Conservation (phyloP, 2,888 invertebrate genomes). For the Lepidocyrtinus sp. region DNA sequence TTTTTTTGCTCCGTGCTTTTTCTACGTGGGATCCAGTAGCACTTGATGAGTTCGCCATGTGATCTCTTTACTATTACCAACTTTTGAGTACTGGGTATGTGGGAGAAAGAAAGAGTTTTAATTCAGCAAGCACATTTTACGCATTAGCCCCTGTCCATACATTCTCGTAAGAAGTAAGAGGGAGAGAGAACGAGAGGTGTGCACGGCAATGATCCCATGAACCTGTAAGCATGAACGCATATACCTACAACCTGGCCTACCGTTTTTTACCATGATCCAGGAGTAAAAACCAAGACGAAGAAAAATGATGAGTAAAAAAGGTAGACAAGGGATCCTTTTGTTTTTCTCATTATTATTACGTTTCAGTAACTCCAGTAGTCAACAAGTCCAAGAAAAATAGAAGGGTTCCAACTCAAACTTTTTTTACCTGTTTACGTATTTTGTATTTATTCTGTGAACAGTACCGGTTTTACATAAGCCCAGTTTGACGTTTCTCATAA, state of each 20-base stretch:
- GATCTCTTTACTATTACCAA: conserved; percentile 60
- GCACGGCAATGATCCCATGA: conserved; percentile 34
- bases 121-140: conserved; percentile 21
- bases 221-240: conserved; percentile 28
- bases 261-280: conserved; percentile 34
- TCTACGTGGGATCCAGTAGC: conserved; percentile 68
- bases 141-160: conserved; percentile 20
- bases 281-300: conserved; percentile 25
- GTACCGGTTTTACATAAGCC: conserved; percentile 17
- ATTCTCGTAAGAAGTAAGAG: conserved; percentile 27
- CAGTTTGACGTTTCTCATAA: conserved; percentile 47
- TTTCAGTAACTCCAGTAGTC: conserved; percentile 57
- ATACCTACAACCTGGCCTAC: conserved; percentile 22
- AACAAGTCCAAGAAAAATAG: conserved; percentile 44
- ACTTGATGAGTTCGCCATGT: conserved; percentile 68
- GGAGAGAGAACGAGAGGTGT: no score
- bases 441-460: conserved; percentile 15
- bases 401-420: neutral
- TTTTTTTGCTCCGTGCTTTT: conserved; percentile 48
- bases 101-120: conserved; percentile 21
- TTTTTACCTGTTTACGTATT: neutral
- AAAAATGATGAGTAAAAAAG: conserved; percentile 29
- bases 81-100: conserved; percentile 24
- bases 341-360: conserved; percentile 53
- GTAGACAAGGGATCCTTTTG: conserved; percentile 57